Base-by-base conservation (phyloP, 1,140 invertebrate species). In the Dolichoris vasculosae region DNA sequence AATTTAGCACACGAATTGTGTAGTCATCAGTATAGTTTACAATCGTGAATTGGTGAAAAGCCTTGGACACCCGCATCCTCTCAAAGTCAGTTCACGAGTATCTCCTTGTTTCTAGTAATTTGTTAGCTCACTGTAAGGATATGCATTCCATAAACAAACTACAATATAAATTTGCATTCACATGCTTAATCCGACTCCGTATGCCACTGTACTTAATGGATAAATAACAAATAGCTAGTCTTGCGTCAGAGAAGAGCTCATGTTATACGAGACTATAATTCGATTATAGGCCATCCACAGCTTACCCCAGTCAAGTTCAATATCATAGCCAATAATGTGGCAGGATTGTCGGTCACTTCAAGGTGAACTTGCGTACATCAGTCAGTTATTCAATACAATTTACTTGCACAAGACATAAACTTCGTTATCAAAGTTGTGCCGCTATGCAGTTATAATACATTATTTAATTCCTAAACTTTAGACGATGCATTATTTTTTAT, bases 371-470 rank as follows among this genome's bases (percentile, higher is more conserved):
- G 67, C 35, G 11, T 35, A 59, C n/a, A 23, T 59, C 69, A 43
- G 26, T 75, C 69, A 51, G 51, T 63, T 75, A 83, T 75, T 73
- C 69, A 83, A 82, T 73, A 55, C 32, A 71, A 83, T 83, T 75
- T 83, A 43, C 69, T 83, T 59, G 32, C 35, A 11, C 32, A 35
- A 75, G 46, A 59, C 11, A n/a, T 17, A 63, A 83, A 83, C 43
- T 73, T 26, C 9, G 35, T 83, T 83, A 81, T 6, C 26, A n/a
- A 80, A 67, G 55, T 26, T 59, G 20, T 26, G 3, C 55, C 23
- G 55, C 23, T 23, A 4, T 2, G 55, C 13, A 26, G 55, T 26
- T 59, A 26, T 9, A 20, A 17, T 20, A 20, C 20, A 55, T 55
- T 55, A 17, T n/a, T 55, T 55, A 11, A 55, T 55, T 17, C 51